phyloP scores from a whole-genome alignment of 2,888 invertebrate species.

The Antheraea yamamai region DNA sequence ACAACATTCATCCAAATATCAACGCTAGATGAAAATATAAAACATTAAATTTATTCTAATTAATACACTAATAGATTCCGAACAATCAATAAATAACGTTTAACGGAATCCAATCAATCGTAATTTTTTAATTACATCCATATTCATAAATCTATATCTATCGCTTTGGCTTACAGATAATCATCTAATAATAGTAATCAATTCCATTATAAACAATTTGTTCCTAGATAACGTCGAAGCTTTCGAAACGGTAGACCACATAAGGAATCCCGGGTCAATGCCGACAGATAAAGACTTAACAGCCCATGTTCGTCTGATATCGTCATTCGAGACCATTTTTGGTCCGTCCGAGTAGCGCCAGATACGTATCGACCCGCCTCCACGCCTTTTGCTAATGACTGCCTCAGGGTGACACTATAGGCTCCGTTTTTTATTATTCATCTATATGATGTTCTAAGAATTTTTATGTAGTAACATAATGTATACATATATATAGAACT shows the following conservation, averaged over 20 bases:
- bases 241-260: conserved; percentile 23
- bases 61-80: not conserved
- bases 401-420: conserved; percentile 11
- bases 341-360: conserved; percentile 53
- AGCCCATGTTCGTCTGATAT: conserved; percentile 48
- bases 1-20: not conserved
- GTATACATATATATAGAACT: not conserved
- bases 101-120: conserved; percentile 4
- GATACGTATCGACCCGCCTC: conserved; percentile 57
- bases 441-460: not conserved
- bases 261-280: conserved; percentile 57
- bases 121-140: conserved; percentile 4
- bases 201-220: conserved; percentile 12
- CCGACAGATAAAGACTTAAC: conserved; percentile 48
- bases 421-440: not conserved
- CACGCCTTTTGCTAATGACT: conserved; percentile 34
- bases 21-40: not conserved
- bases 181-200: conserved; percentile 2
- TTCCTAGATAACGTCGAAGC: not conserved
- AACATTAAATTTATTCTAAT: not conserved
- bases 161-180: not conserved
- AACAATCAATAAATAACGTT: conserved; percentile 2
- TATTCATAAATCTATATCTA: conserved; percentile 1
- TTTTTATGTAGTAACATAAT: not conserved
- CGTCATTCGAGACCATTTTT: conserved; percentile 67